These are phyloP conservation scores for Bubo bubo DNA, from an alignment of 2,113 vertebrate species.

Conservation along the genomic window DNA sequence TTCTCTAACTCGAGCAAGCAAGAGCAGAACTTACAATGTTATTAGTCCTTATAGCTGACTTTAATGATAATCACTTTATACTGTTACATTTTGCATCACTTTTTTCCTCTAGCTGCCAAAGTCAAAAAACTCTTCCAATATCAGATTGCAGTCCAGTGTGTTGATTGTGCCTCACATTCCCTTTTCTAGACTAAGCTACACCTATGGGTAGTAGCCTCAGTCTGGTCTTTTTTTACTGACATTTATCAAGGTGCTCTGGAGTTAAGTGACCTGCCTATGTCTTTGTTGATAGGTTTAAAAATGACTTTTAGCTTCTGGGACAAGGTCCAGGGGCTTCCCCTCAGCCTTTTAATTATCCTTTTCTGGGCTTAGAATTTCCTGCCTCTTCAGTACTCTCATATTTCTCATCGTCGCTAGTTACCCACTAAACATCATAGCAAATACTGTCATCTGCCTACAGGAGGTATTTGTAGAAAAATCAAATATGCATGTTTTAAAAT, in stretches of 20 bases:
- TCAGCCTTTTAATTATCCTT: not conserved
- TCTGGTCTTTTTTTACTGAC: not conserved
- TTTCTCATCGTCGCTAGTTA: not conserved
- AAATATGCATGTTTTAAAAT: not conserved
- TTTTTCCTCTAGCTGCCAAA: not conserved
- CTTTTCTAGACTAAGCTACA: not conserved
- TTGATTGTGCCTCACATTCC: not conserved
- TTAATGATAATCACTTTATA: not conserved
- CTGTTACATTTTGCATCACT: not conserved
- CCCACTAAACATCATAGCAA: not conserved
- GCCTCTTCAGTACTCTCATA: not conserved
- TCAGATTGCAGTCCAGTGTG: not conserved
- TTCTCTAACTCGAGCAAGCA: not conserved
- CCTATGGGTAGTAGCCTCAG: not conserved
- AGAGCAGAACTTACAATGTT: not conserved
- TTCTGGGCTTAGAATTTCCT: not conserved
- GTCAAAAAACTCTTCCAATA: not conserved
- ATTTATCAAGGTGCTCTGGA: not conserved
- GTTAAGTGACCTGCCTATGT: not conserved
- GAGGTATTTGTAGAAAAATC: not conserved
- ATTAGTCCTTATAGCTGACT: not conserved
- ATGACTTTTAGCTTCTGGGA: not conserved
- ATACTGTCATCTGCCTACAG: not conserved
- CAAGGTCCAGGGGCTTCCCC: fast-evolving
- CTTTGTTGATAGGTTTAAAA: not conserved